Conservation (phyloP, 2,888 invertebrate species). For the Amphiduros pacificus region DNA sequence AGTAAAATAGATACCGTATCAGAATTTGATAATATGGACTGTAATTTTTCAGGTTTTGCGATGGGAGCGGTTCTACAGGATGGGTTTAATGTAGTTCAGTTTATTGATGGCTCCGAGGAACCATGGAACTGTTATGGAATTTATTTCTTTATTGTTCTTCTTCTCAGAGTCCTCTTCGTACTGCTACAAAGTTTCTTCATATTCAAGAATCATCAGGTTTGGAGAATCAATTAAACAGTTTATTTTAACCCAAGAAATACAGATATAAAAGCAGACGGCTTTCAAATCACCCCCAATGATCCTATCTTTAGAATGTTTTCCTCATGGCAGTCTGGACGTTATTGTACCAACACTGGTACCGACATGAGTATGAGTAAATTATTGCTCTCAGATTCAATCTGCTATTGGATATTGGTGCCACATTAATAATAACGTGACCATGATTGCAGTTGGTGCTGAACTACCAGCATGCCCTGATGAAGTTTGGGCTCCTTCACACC, state of each 20-base stretch:
- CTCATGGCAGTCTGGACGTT: no score
- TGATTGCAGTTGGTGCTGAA: constrained; percentile 85
- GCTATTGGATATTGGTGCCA: no score
- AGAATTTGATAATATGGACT: no score
- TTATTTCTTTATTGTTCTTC: constrained; percentile 75
- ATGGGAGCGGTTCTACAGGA: not conserved
- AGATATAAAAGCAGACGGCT: no score
- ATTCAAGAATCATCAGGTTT: constrained; percentile 96
- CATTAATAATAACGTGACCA: no score
- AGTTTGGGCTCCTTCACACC: constrained; percentile 97
- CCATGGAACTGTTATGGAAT: constrained; percentile 7
- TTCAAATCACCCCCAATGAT: no score
- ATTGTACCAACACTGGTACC: no score
- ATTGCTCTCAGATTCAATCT: no score
- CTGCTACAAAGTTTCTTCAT: constrained; percentile 99
- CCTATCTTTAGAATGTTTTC: no score
- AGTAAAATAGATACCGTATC: no score
- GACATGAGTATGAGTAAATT: no score
- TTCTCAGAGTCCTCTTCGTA: constrained; percentile 92
- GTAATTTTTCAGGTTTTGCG: not conserved
- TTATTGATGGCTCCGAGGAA: not conserved
- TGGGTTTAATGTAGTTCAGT: not conserved
- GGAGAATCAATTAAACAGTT: constrained; percentile 39
- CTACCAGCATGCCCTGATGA: constrained; percentile 93
- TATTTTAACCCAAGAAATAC: not conserved